phyloP scores from a whole-genome alignment of 2,888 invertebrate species.

The Opisthograptis luteolata region DNA sequence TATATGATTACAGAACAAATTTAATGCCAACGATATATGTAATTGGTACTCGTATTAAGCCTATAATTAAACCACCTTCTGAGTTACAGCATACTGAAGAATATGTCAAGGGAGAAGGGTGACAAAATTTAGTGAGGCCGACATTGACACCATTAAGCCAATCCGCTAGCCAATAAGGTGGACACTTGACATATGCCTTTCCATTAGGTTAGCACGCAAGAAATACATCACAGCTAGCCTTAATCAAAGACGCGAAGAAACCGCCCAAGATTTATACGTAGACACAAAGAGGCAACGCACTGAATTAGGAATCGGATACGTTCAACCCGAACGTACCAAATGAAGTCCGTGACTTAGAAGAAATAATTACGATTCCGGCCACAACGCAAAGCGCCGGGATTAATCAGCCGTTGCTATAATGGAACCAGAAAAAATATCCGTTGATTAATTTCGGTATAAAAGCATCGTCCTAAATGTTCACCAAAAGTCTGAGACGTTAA shows the following conservation, averaged over 20 bases:
- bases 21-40: conserved; percentile 30
- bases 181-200: conserved; percentile 82
- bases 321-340: conserved; percentile 55
- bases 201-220: conserved; percentile 80
- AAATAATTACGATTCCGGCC: conserved; percentile 40
- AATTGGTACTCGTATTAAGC: conserved; percentile 36
- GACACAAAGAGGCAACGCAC: conserved; percentile 61
- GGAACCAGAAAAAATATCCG: conserved; percentile 28
- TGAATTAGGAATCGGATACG: conserved; percentile 57
- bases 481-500: conserved; percentile 24
- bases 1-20: conserved; percentile 27
- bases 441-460: conserved; percentile 19
- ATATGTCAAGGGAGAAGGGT: conserved; percentile 39
- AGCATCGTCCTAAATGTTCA: conserved; percentile 16
- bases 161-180: conserved; percentile 79
- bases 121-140: conserved; percentile 64
- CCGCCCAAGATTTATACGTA: conserved; percentile 76
- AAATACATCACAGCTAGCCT: conserved; percentile 79
- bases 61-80: conserved; percentile 27
- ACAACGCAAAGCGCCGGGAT: conserved; percentile 27
- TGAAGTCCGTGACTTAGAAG: conserved; percentile 44
- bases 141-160: conserved; percentile 74
- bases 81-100: conserved; percentile 1
- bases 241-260: conserved; percentile 80
- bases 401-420: conserved; percentile 29